Evolutionary conservation across 2,113 vertebrate species (phyloP).

Genomic region (Acrocephalus kingi): DNA sequence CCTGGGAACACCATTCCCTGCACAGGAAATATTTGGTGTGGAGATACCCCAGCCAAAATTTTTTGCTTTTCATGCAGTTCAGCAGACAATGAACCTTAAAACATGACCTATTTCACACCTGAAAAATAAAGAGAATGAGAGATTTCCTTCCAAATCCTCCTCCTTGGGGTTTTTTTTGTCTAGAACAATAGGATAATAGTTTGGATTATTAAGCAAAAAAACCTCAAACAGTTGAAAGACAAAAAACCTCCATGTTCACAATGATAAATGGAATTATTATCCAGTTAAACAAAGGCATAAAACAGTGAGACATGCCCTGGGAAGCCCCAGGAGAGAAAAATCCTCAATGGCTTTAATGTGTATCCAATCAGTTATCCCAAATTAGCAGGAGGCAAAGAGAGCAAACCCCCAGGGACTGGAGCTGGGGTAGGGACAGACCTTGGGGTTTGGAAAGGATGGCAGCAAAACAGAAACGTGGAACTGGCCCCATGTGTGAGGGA

Average conservation of each 20-base stretch:
- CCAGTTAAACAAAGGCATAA: background rate
- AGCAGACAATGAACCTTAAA: background rate
- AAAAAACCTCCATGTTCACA: background rate
- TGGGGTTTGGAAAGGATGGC: background rate
- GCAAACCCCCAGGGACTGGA: background rate
- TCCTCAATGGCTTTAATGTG: background rate
- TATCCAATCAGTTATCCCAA: background rate
- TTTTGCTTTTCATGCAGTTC: background rate
- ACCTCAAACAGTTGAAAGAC: background rate
- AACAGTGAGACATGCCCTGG: background rate
- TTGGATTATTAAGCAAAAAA: background rate
- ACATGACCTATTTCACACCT: background rate
- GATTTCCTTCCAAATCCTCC: background rate
- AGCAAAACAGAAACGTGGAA: background rate
- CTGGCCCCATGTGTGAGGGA: background rate
- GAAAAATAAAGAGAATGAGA: background rate
- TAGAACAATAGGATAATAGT: background rate
- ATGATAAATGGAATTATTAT: background rate
- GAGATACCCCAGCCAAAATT: background rate
- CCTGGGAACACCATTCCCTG: background rate
- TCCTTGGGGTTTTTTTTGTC: background rate
- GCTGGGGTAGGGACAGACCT: background rate
- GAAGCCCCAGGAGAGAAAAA: background rate
- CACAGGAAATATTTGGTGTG: background rate
- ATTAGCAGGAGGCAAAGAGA: background rate